These are phyloP conservation scores for Dusona sp. DNA, from an alignment of 2,888 invertebrate genomes.

Conservation along the genomic window DNA sequence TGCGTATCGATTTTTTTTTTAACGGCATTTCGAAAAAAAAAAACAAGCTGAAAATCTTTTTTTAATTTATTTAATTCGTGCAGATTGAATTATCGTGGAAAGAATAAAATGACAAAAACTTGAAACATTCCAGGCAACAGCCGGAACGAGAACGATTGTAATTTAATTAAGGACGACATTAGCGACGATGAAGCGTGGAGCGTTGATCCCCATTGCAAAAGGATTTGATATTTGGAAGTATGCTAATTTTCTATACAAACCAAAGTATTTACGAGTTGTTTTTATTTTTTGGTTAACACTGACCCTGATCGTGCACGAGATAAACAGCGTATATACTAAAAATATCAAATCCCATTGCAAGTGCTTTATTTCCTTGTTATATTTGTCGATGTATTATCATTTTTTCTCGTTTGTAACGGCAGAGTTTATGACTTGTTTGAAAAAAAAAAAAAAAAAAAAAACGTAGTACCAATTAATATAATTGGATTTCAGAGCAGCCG, in stretches of 20 bases:
- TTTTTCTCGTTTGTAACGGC: not conserved
- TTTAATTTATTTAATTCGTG: not conserved
- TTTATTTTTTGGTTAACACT: conserved; percentile 36
- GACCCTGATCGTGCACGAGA: conserved; percentile 50
- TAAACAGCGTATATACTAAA: conserved; percentile 51
- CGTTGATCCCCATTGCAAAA: conserved; percentile 82
- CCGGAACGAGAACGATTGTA: conserved; percentile 75
- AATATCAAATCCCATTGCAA: conserved; percentile 75
- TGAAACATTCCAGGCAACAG: conserved; percentile 79
- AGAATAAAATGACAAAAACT: conserved; percentile 12
- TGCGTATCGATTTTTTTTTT: not conserved
- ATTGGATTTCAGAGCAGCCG: conserved; percentile 81
- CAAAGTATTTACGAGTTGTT: conserved; percentile 14
- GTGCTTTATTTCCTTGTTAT: conserved; percentile 15
- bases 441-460: conserved; percentile 28
- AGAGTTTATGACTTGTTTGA: not conserved
- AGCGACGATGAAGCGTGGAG: conserved; percentile 82
- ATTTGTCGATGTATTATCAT: not conserved
- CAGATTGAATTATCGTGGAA: not conserved
- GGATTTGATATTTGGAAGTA: conserved; percentile 84
- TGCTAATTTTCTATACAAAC: conserved; percentile 68
- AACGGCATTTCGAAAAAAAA: not conserved
- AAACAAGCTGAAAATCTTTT: not conserved
- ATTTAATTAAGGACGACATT: conserved; percentile 73
- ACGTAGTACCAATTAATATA: conserved; percentile 13